Percentiles rank a stretch among this genome's conserved stretches.
Evolutionary conservation across 2,888 invertebrate genomes (phyloP).

Genomic region (Heterodera filipjevi): DNA sequence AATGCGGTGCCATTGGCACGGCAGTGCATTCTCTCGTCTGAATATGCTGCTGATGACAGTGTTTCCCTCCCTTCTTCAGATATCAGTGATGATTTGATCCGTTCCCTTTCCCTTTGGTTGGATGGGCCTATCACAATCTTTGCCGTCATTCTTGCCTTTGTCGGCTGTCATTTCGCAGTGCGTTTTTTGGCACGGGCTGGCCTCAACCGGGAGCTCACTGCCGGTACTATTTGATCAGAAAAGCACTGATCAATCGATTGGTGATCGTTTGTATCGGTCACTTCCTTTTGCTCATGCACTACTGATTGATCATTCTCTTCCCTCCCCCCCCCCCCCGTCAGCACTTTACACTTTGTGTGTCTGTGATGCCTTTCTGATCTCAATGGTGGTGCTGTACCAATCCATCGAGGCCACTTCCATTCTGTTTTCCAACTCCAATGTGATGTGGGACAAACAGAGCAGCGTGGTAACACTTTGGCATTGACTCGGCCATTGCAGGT

Average conservation of each 20-base stretch:
- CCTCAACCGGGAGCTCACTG: constrained; percentile 57
- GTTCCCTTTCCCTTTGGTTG: constrained; percentile 37
- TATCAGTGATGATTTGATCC: constrained; percentile 29
- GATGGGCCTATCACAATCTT: constrained; percentile 58
- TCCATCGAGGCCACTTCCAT: constrained; percentile 59
- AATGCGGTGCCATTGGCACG: too few relatives aligned
- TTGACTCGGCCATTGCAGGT: not conserved
- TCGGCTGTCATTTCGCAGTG: constrained; percentile 58
- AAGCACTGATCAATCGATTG: not conserved
- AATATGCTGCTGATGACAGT: too few relatives aligned
- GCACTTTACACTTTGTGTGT: constrained; percentile 58
- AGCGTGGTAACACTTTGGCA: constrained; percentile 15
- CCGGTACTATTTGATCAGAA: constrained; percentile 45
- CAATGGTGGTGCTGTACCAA: constrained; percentile 52
- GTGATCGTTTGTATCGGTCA: too few relatives aligned
- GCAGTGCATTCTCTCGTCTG: too few relatives aligned
- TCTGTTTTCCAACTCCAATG: constrained; percentile 51
- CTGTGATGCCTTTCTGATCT: constrained; percentile 58
- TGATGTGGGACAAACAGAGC: constrained; percentile 52
- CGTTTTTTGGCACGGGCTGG: constrained; percentile 57
- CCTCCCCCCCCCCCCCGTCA: constrained; percentile 10
- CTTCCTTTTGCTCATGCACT: not conserved
- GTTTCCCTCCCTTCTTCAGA: constrained; percentile 23
- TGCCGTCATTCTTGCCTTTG: constrained; percentile 56
- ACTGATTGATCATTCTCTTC: not conserved